Evolutionary conservation across 1,140 invertebrate species (phyloP), one percentile per base, ranked within the genome.

Genomic region (Tachypleus tridentatus): DNA sequence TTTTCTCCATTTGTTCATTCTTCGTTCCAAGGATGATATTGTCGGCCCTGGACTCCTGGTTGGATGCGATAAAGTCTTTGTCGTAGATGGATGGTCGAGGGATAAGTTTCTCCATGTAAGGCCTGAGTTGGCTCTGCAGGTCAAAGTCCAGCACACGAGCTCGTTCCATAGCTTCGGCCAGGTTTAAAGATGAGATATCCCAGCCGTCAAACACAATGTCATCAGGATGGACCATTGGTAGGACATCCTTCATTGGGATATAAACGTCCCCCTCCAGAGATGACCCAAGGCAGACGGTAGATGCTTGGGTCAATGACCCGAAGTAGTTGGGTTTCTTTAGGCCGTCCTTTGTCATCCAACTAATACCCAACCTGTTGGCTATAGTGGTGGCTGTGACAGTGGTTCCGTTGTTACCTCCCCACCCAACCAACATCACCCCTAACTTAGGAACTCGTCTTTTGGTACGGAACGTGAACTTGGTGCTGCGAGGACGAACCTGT

Each of bases 321-420:
- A 81, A 89, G 83, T 92, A 96, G 76, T 98, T 93, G 8, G 93
- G 83, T 71, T 84, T 75, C 76, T 87, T 80, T 4, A 61, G 69
- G 2, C 89, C 89, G 65, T 83, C 82, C 72, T 89, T 92, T 0
- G 90, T 94, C 52, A 85, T 81, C 94, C 94, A 98, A 3, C 83
- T 80, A 47, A 96, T 72, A 49, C 86, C 82, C 47, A 84, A 77
- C 59, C 85, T 85, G 77, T 98, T 97, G 4, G 94, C 93, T n/a
- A 96, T 76, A 4, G 93, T 78, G n/a, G 91, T 88, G 8, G 90
- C 94, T 0, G 91, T 92, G 49, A 97, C 83, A 0, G 95, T 97
- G 4, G 88, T 85, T 0, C 94, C 95, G 76, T 98, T 98, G 77
- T 96, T 96, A 5, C 92, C 81, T n/a, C 94, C 94, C 88, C 91